Evolutionary conservation across 2,888 invertebrate genomes (phyloP).

Genomic region (Drosophila nr. perissopoda): DNA sequence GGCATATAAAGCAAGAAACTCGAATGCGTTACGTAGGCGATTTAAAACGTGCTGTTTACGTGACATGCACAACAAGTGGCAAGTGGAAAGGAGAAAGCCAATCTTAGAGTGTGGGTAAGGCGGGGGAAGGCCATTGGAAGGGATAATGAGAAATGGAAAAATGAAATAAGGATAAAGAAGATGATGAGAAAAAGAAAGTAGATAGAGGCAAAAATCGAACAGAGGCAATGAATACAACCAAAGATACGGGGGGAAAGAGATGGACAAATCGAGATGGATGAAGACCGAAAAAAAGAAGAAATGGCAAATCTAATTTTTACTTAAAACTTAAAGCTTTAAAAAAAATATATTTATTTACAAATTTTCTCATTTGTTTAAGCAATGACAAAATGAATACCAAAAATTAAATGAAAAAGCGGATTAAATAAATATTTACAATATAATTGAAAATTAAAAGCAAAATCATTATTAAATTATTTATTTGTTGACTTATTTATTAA

Average conservation of each 20-base stretch:
- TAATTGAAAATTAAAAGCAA: not conserved
- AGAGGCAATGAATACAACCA: not conserved
- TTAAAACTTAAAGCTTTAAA: not conserved
- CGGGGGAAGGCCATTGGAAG: not conserved
- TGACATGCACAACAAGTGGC: slow-evolving; percentile 27
- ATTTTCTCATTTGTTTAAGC: not conserved
- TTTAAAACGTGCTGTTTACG: slow-evolving; percentile 35
- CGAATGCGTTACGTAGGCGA: slow-evolving; percentile 23
- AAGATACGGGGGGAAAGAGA: not conserved
- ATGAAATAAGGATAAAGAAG: not conserved
- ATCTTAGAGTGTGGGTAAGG: too few species aligned
- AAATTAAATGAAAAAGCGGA: not conserved
- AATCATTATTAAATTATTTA: not conserved
- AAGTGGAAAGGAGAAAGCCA: not conserved
- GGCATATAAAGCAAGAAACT: slow-evolving; percentile 7
- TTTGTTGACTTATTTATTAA: not conserved
- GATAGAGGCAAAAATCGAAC: too few species aligned
- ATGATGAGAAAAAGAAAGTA: not conserved
- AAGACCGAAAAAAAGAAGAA: not conserved
- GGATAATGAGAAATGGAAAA: not conserved
- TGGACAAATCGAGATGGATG: not conserved
- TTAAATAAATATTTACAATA: not conserved
- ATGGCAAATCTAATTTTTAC: not conserved
- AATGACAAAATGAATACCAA: not conserved
- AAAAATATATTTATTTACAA: not conserved